Percentiles rank a stretch among this genome's conserved stretches.
These are phyloP conservation scores for Machaerirhynchus nigripectus DNA, from an alignment of 2,113 vertebrate genomes.

Conservation along the genomic window DNA sequence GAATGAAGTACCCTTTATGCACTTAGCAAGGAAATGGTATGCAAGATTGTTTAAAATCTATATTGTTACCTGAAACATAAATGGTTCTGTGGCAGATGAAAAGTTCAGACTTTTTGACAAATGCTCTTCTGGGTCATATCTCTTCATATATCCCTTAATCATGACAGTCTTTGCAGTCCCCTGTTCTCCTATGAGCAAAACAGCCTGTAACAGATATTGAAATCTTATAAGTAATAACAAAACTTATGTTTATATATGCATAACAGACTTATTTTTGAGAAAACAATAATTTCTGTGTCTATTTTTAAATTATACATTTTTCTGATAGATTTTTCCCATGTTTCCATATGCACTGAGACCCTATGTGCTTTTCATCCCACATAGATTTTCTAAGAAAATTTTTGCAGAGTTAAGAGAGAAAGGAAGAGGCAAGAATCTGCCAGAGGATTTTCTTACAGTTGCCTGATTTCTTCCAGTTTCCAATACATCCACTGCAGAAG, in stretches of 20 bases:
- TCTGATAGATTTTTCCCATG: neutral
- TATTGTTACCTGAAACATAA: constrained; percentile 79
- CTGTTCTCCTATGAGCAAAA: constrained; percentile 80
- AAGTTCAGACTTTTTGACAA: constrained; percentile 78
- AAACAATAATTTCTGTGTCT: neutral
- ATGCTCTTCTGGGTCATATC: constrained; percentile 75
- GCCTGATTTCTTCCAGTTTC: neutral
- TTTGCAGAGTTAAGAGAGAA: neutral
- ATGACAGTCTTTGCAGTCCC: constrained; percentile 81
- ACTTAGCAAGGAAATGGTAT: neutral
- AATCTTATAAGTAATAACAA: neutral
- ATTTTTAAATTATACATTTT: neutral
- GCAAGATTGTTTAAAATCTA: neutral
- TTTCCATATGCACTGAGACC: neutral
- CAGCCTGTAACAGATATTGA: constrained; percentile 64
- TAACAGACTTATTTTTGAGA: neutral
- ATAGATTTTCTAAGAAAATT: neutral
- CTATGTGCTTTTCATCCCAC: neutral
- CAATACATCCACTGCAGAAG: neutral
- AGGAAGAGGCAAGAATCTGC: neutral
- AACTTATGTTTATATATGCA: neutral
- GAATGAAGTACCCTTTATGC: neutral
- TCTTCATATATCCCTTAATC: constrained; percentile 79
- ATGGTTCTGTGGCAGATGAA: constrained; percentile 80
- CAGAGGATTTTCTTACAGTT: neutral